Evolutionary conservation across 2,888 invertebrate genomes (phyloP).

Genomic region (Drosophila paramelanica): DNA sequence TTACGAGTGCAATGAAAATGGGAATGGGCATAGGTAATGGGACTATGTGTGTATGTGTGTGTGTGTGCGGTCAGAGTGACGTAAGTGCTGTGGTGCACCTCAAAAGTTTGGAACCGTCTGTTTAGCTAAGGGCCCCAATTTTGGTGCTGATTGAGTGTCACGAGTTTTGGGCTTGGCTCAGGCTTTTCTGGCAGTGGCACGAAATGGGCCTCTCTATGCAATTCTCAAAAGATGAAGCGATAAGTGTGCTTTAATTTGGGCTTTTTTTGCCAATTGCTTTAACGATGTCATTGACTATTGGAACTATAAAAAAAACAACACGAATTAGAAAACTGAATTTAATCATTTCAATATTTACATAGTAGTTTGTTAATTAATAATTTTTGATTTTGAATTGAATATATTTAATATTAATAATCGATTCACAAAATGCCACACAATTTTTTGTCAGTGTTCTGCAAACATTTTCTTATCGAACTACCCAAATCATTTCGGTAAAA

Average conservation of each 20-base stretch:
- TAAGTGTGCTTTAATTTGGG: slow-evolving; percentile 29
- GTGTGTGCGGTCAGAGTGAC: slow-evolving; percentile 35
- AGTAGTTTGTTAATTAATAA: too few relatives aligned
- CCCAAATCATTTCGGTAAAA: neutral
- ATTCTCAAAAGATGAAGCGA: slow-evolving; percentile 28
- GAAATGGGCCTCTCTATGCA: slow-evolving; percentile 23
- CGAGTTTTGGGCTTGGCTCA: slow-evolving; percentile 37
- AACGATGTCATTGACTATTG: neutral
- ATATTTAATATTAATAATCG: too few relatives aligned
- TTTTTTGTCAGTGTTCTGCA: neutral
- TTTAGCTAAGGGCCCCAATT: slow-evolving; percentile 44
- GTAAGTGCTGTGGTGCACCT: slow-evolving; percentile 49
- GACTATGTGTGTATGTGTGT: neutral
- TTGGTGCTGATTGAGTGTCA: slow-evolving; percentile 41
- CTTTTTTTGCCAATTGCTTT: slow-evolving; percentile 3
- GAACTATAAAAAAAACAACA: too few relatives aligned
- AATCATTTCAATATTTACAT: too few relatives aligned
- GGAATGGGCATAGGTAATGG: slow-evolving; percentile 30
- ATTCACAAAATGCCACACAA: slow-evolving; percentile 1
- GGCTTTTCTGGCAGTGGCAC: slow-evolving; percentile 16
- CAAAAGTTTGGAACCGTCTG: slow-evolving; percentile 36
- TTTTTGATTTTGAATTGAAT: too few relatives aligned
- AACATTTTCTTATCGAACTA: slow-evolving; percentile 1
- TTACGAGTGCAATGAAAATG: slow-evolving; percentile 30
- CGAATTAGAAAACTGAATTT: neutral